Conservation (phyloP, 2,797 vertebrate genomes). For the Phoxinus dragarum region DNA sequence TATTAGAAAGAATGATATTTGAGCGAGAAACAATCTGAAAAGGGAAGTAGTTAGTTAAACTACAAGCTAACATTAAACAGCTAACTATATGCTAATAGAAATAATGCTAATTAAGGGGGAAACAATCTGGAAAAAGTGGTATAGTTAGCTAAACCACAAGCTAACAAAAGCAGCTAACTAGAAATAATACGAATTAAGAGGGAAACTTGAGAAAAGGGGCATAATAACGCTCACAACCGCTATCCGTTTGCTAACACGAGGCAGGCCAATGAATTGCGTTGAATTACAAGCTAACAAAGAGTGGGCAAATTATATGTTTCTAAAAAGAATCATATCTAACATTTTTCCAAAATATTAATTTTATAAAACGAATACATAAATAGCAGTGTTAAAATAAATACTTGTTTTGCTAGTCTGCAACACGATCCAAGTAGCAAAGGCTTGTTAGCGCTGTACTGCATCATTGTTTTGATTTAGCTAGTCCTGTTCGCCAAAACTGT, state of each 20-base stretch:
- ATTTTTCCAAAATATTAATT: not conserved
- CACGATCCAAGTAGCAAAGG: not conserved
- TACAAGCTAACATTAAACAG: not conserved
- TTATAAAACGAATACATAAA: not conserved
- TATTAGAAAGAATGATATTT: not conserved
- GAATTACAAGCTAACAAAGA: not conserved
- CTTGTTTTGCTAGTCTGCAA: not conserved
- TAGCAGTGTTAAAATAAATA: not conserved
- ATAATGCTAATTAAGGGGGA: not conserved
- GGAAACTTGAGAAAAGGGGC: not conserved
- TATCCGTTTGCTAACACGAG: not conserved
- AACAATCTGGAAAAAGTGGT: not conserved
- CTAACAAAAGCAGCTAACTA: not conserved
- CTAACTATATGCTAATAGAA: not conserved
- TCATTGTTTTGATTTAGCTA: not conserved
- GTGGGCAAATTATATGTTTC: not conserved
- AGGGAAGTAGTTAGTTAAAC: not conserved
- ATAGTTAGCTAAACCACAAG: not conserved
- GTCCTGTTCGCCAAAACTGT: not conserved
- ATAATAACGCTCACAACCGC: not conserved
- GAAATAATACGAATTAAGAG: not conserved
- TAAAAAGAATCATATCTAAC: not conserved
- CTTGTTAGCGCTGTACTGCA: not conserved
- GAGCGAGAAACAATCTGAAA: no score
- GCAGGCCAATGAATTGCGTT: not conserved